A percentile compares a stretch with the other conserved stretches of the same genome.
Conservation (phyloP, 2,797 vertebrate species). For the Glossophaga mutica region DNA sequence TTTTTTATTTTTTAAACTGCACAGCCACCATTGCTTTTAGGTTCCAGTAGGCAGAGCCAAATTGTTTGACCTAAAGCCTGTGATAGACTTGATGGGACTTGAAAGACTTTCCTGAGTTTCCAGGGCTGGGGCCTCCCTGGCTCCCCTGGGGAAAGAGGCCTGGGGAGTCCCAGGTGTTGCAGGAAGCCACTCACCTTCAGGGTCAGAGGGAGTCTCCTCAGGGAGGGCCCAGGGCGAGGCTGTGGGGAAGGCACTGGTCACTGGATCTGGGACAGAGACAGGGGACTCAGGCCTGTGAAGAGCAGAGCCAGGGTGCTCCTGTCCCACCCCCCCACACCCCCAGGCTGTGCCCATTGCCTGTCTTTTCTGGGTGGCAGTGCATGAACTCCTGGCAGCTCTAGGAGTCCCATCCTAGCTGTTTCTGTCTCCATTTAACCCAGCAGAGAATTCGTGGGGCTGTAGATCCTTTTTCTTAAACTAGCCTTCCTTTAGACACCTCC, state of each 20-base stretch:
- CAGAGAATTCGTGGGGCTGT: background rate
- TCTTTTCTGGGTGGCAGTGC: background rate
- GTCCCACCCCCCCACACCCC: too few species aligned
- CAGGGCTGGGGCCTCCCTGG: too few species aligned
- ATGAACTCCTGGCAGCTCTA: background rate
- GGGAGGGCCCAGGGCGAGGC: rapidly evolving
- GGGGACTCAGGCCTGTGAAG: background rate
- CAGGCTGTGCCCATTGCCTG: background rate
- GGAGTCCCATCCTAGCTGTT: background rate
- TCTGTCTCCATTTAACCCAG: background rate
- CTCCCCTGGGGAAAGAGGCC: background rate
- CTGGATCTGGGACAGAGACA: constrained; percentile 46
- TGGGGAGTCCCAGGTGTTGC: background rate
- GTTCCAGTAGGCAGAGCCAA: background rate
- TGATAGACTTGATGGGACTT: background rate
- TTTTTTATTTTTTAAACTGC: background rate
- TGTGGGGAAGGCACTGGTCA: rapidly evolving
- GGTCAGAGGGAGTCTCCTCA: background rate
- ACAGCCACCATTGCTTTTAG: background rate
- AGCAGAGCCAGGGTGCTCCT: background rate
- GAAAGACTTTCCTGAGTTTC: background rate
- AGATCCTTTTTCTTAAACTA: background rate
- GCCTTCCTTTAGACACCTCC: background rate
- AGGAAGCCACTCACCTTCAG: constrained; percentile 46
- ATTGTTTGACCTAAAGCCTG: background rate